Evolutionary conservation across 2,888 invertebrate genomes (phyloP), one percentile per base, ranked within the genome.

Genomic region (Melikaiella ostensackeni): DNA sequence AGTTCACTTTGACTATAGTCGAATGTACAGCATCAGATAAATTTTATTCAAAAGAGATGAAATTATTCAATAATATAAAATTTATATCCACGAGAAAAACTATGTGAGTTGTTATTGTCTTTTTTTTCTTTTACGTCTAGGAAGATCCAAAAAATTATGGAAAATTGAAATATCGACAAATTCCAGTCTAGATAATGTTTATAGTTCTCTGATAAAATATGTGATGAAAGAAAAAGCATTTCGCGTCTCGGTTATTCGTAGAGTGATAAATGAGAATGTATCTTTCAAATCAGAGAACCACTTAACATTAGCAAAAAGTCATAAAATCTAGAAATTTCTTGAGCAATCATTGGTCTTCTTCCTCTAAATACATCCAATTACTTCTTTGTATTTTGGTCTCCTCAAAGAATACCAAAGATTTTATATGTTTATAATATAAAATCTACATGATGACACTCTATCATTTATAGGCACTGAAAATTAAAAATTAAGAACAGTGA

Each of bases 311-410:
- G 55, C 55, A n/a, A 21, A 55, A 55, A 11, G 55, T 21, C 55
- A 55, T 55, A 21, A 55, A 55, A 21, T 55, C 11, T 55, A 21
- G 55, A 55, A 55, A 55, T 55, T 55, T 55, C n/a, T 55, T 55
- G 0, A 55, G 21, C 21, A 55, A 8, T 21, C 55, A 21, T 1
- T 55, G 50, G 6, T 8, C n/a, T 50, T n/a, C 50, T 50, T 50
- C 50, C 50, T 50, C 50, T 9, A 50, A n/a, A 50, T n/a, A 50
- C n/a, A 50, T 38, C 13, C n/a, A 50, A 50, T n/a, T n/a, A 50
- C 8, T n/a, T 9, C n/a, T 50, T 50, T 50, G 42, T 9, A 1
- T 21, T 55, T 55, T 11, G 9, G 9, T 55, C 9, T 2, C n/a
- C 21, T 55, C 9, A 55, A 55, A 55, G 21, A 21, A 21, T 21